A percentile compares a stretch with the other conserved stretches of the same genome.
Evolutionary conservation across 1,140 invertebrate genomes (phyloP).

Genomic region (Ruditapes philippinarum): DNA sequence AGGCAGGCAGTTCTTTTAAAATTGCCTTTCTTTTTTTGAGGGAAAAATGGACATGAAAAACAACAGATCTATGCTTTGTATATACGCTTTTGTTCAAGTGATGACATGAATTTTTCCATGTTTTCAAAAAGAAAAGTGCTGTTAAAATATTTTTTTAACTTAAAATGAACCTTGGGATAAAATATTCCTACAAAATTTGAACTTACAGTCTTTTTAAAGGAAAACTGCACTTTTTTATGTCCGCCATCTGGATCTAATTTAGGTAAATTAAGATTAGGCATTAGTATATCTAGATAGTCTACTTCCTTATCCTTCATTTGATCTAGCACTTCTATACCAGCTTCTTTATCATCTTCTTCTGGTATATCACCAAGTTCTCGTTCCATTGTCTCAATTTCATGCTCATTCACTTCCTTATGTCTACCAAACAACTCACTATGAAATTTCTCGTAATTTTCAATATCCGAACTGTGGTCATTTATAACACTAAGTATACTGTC

Average conservation of each 20-base stretch:
- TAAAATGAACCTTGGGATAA: no score
- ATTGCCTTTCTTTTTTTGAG: no score
- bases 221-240: constrained; percentile 66
- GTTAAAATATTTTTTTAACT: no score
- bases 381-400: not conserved
- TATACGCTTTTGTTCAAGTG: no score
- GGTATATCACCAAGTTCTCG: constrained; percentile 10
- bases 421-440: constrained; percentile 50
- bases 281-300: constrained; percentile 45
- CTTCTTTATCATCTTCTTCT: constrained; percentile 26
- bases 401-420: constrained; percentile 12
- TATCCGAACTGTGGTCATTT: constrained; percentile 47
- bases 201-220: constrained; percentile 64
- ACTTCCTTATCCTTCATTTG: constrained; percentile 62
- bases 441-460: constrained; percentile 62
- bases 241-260: constrained; percentile 48
- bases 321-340: constrained; percentile 44
- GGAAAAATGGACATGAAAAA: no score
- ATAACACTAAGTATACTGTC: constrained; percentile 27
- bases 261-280: constrained; percentile 57
- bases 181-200: no score
- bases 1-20: no score
- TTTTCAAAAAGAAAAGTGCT: no score
- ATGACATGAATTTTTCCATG: no score
- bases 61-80: no score